Percentiles rank a stretch among this genome's conserved stretches.
Conservation (phyloP, 2,797 vertebrate genomes). For the Semaprochilodus insignis region DNA sequence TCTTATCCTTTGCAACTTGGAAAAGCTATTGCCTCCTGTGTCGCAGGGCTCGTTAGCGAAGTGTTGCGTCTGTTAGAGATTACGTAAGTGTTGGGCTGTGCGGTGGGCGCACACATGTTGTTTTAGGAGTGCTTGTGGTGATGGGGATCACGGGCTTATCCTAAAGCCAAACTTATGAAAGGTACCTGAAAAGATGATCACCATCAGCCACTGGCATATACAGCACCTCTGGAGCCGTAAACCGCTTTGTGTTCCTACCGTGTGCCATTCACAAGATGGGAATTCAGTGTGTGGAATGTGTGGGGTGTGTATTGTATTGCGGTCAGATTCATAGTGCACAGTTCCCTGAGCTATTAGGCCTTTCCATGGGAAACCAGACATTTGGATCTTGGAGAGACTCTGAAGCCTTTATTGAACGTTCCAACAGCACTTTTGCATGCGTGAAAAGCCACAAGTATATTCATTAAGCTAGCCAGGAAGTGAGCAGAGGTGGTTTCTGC, state of each 20-base stretch:
- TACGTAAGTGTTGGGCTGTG: constrained; percentile 40
- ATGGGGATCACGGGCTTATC: background rate
- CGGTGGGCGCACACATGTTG: background rate
- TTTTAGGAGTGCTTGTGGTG: background rate
- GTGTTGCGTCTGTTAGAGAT: constrained; percentile 46
- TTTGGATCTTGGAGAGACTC: background rate
- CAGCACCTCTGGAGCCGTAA: background rate
- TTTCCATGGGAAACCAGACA: background rate
- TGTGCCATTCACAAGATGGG: constrained; percentile 3
- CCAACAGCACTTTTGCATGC: background rate
- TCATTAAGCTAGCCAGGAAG: background rate
- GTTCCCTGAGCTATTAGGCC: background rate
- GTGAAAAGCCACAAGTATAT: background rate
- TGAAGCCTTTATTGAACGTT: background rate
- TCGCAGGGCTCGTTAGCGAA: constrained; percentile 63
- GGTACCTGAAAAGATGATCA: background rate
- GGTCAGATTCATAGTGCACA: background rate
- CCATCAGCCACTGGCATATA: background rate
- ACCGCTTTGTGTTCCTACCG: background rate
- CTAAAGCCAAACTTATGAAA: background rate
- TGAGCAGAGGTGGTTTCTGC: background rate
- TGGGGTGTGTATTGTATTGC: background rate
- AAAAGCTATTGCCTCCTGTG: constrained; percentile 48
- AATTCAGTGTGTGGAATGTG: background rate
- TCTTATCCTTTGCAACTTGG: background rate